These are phyloP conservation scores for Lucilia sericata DNA, from an alignment of 1,140 invertebrate genomes.

Conservation along the genomic window DNA sequence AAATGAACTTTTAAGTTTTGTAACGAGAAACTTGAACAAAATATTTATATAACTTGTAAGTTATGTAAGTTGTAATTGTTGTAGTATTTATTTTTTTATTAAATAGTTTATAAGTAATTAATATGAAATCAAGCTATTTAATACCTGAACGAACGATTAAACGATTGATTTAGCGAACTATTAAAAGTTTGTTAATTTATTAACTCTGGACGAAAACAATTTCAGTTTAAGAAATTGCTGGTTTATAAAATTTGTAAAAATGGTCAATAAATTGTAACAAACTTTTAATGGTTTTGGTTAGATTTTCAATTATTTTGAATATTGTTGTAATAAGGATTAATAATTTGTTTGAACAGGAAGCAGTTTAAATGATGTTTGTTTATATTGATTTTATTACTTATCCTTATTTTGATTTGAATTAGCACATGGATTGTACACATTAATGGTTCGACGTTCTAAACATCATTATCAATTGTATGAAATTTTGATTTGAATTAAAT, in stretches of 20 bases:
- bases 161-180: neutral
- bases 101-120: too few relatives aligned
- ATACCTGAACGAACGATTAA: neutral
- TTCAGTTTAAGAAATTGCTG: neutral
- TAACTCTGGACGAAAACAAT: neutral
- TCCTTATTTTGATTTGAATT: slow-evolving; percentile 30
- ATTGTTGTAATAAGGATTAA: slow-evolving; percentile 16
- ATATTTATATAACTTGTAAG: slow-evolving; percentile 7
- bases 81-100: neutral
- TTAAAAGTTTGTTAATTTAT: slow-evolving; percentile 32
- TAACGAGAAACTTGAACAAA: slow-evolving; percentile 24
- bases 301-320: slow-evolving; percentile 4
- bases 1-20: neutral
- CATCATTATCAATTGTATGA: slow-evolving; percentile 31
- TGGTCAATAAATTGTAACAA: neutral
- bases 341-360: slow-evolving; percentile 13
- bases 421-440: slow-evolving; percentile 62
- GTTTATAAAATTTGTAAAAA: neutral
- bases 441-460: slow-evolving; percentile 68
- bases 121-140: neutral
- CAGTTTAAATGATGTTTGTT: slow-evolving; percentile 9
- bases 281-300: slow-evolving; percentile 1
- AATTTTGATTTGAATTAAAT: slow-evolving; percentile 9
- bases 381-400: slow-evolving; percentile 31
- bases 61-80: neutral